Evolutionary conservation across 2,797 vertebrate species (phyloP), one percentile per base, ranked within the genome.

Genomic region (Aotus griseimembra): DNA sequence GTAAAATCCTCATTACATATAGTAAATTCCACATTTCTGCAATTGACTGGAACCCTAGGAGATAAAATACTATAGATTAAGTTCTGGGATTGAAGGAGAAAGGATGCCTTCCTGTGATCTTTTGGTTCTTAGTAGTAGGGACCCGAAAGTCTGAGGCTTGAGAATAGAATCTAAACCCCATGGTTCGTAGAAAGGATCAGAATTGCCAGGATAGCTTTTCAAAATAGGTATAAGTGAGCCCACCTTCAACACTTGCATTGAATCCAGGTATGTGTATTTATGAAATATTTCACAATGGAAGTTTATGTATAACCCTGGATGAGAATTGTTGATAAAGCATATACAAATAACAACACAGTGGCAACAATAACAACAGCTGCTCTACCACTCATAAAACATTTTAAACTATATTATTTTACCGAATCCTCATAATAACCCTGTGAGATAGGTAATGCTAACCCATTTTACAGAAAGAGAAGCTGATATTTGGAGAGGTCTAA

Each of bases 401-500:
- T 88, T 79, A 17, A 48, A 52, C 17, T 36, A 26, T 2, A 14
- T 80, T 15, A 20, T 48, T 96, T 85, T 81, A 41, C 33, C 33
- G 48, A 77, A 81, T 79, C 12, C 93, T 88, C 26, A 50, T 93
- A 83, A 80, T 86, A 80, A 83, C 30, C 4, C 28, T 83, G 30
- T 70, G 75, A 83, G 22, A 39, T 83, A 89, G 95, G 26, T 77
- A 88, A 67, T 15, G 36, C 26, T 48, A 90, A 81, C 22, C 26
- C n/a, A 93, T 82, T 83, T 94, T 79, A 76, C 9, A 13, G 80
- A 61, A 84, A 44, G 7, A 94, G 44, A 94, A 92, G 89, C 11
- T 72, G 72, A 80, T 48, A 26, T 52, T 83, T 76, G 36, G 33
- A 44, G 28, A 90, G 26, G 36, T 57, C 76, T 3, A 19, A 41